These are phyloP conservation scores for Gnathonemus echidnorhynchus DNA, from an alignment of 2,113 vertebrate genomes.

Conservation along the genomic window DNA sequence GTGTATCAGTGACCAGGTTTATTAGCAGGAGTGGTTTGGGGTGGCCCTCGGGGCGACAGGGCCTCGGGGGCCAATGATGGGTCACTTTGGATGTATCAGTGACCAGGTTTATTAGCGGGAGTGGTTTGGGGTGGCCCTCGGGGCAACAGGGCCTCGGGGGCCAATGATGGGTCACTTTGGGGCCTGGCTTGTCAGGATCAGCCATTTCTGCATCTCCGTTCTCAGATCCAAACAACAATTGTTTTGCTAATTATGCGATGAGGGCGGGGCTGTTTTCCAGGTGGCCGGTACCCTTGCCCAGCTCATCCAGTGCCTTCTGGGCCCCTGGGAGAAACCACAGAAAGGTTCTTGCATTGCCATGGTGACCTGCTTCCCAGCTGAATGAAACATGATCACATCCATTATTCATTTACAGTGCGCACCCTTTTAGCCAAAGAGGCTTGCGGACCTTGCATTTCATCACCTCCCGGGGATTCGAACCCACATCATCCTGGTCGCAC, in stretches of 20 bases:
- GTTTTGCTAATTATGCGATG: neutral
- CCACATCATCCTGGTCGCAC: constrained; percentile 13
- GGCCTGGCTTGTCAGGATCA: neutral
- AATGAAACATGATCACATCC: constrained; percentile 23
- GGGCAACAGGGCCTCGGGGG: neutral
- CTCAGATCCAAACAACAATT: neutral
- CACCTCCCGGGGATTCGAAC: neutral
- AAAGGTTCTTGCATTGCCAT: constrained; percentile 28
- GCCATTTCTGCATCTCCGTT: neutral
- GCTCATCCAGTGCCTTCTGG: neutral
- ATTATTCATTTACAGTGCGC: neutral
- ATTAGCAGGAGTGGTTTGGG: neutral
- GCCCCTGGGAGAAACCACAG: constrained; percentile 22
- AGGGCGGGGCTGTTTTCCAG: neutral
- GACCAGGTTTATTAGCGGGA: constrained; percentile 5
- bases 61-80: neutral
- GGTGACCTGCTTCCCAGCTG: constrained; percentile 10
- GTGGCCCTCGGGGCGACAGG: neutral
- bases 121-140: neutral
- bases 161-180: neutral
- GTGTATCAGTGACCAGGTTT: constrained; percentile 17
- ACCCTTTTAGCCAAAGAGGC: constrained; percentile 16
- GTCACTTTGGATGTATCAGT: constrained; percentile 20
- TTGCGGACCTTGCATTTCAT: neutral
- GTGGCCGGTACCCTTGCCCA: neutral